phyloP scores from a whole-genome alignment of 30 jellyfish, hydroid and myxozoan species.

The Turritopsis dohrnii region DNA sequence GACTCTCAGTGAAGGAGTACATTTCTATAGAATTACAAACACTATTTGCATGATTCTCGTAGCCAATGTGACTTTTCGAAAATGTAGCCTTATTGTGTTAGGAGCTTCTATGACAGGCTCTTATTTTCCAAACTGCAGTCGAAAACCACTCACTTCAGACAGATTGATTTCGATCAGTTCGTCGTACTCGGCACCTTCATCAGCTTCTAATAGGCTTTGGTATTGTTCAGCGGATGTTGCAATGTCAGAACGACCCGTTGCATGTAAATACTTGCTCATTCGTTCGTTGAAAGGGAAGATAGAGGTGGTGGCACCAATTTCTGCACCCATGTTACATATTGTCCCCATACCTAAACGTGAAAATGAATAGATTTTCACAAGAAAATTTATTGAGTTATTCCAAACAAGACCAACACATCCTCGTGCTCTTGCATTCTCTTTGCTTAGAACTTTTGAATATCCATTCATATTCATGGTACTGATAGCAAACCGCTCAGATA shows the following conservation, averaged over 20 bases:
- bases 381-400: neutral
- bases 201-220: slow-evolving; percentile 68
- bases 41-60: too few species aligned
- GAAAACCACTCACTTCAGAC: slow-evolving; percentile 48
- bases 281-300: slow-evolving; percentile 89
- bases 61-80: too few species aligned
- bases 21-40: too few species aligned
- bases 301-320: slow-evolving; percentile 99
- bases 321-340: slow-evolving; percentile 99
- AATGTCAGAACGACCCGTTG: slow-evolving; percentile 74
- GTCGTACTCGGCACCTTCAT: slow-evolving; percentile 93
- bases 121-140: too few species aligned
- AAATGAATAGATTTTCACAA: neutral
- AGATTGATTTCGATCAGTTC: slow-evolving; percentile 86
- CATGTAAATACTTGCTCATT: slow-evolving; percentile 74
- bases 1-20: too few species aligned
- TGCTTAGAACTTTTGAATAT: too few species aligned
- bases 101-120: too few species aligned
- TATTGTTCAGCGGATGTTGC: slow-evolving; percentile 76
- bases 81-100: too few species aligned
- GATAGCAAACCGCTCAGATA: too few species aligned
- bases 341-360: slow-evolving; percentile 91
- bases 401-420: neutral
- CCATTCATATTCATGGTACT: too few species aligned
- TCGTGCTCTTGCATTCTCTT: too few species aligned